Base-by-base conservation (phyloP, 2,113 vertebrate species). In the Maylandia zebra region DNA sequence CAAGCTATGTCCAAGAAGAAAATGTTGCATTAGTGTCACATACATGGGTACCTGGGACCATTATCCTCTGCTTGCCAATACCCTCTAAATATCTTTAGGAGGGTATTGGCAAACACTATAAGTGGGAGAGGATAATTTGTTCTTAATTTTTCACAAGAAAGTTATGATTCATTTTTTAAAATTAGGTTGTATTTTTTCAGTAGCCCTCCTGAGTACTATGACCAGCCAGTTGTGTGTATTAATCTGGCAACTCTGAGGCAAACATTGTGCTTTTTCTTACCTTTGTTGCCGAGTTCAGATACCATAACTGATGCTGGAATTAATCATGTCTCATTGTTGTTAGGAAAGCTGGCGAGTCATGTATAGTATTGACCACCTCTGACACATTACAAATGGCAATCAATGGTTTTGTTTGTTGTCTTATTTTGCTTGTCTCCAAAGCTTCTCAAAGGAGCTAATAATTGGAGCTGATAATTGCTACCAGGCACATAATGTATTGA, bases 391-490 rank as follows among this genome's bases (percentile, higher is more conserved):
- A 90, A 94, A 90, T 91, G 86, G 81, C 81, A 89, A 93, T 94
- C 87, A 83, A 66, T 91, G 81, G 9, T 74, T 87, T 52, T 43
- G 82, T 89, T 92, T 89, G 82, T 88, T 76, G 87, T 85, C 90
- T 83, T 61, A 56, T 57, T 91, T 78, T 82, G 19, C 81, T 43
- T 6, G 82, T 83, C 87, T 89, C 53, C 79, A 4, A 4, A 8
- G 9, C 84, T 91, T 82, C 88, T 89, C 80, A 5, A 34, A 80
- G 80, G 79, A 84, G 86, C 90, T 83, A 79, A 93, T 93, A 92
- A 94, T 90, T 92, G 90, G 83, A 91, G 83, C 86, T 88, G 89
- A 91, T 93, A 92, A 91, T 94, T 92, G 88, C 89, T 57, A 82
- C 82, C 83, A 85, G 90, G 53, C 91, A 91, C 91, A 82, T 89